Conservation (phyloP, 2,797 vertebrate genomes). For the Bradypodion pumilum region DNA sequence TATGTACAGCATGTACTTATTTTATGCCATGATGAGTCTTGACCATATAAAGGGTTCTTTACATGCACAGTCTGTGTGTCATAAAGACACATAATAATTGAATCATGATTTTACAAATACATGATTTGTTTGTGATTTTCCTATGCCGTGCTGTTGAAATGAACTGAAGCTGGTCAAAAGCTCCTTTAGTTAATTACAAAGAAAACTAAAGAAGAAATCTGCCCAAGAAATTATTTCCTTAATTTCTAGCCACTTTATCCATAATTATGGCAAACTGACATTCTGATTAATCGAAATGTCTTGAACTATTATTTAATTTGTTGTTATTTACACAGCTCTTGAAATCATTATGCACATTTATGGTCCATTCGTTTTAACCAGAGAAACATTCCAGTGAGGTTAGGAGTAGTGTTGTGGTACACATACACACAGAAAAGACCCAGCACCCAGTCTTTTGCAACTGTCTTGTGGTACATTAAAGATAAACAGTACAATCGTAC, state of each 20-base stretch:
- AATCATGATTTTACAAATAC: background rate
- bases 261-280: background rate
- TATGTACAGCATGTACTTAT: background rate
- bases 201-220: background rate
- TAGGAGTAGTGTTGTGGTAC: background rate
- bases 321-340: background rate
- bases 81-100: background rate
- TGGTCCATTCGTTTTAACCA: background rate
- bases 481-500: background rate
- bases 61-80: background rate
- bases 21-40: background rate
- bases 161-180: background rate
- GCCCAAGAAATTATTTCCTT: background rate
- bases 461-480: background rate
- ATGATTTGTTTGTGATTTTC: background rate
- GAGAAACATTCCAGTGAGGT: background rate
- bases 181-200: background rate
- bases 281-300: background rate
- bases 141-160: background rate
- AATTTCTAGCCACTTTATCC: background rate
- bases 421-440: background rate
- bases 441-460: background rate
- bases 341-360: background rate
- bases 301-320: background rate
- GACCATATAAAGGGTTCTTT: background rate